Percentiles rank a stretch among this genome's conserved stretches.
Conservation (phyloP, 2,888 invertebrate genomes). For the Papilio elwesi region DNA sequence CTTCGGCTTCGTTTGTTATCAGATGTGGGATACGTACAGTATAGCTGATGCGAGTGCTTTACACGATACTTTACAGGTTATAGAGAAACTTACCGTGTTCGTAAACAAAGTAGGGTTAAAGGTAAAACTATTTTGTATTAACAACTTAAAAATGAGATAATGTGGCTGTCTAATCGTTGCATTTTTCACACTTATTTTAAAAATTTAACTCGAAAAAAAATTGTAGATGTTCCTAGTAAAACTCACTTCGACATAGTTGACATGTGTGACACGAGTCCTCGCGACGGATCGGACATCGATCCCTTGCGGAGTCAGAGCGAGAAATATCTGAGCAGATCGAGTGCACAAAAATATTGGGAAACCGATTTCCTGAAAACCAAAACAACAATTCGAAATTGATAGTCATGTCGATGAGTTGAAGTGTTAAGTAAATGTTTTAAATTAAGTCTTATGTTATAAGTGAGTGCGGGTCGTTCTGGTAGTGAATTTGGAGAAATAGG, state of each 20-base stretch:
- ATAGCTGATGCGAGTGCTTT: conserved; percentile 79
- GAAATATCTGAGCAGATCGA: conserved; percentile 53
- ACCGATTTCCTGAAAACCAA: conserved; percentile 75
- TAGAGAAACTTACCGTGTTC: conserved; percentile 78
- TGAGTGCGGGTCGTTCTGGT: conserved; percentile 72
- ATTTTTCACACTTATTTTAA: conserved; percentile 75
- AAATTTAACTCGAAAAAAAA: conserved; percentile 61
- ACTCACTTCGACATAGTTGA: conserved; percentile 68
- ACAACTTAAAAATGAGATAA: conserved; percentile 66
- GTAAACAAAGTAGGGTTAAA: conserved; percentile 74
- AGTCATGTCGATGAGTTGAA: conserved; percentile 76
- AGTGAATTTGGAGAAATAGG: conserved; percentile 69
- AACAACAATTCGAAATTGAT: conserved; percentile 67
- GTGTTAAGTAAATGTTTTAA: conserved; percentile 80
- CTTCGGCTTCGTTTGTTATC: conserved; percentile 79
- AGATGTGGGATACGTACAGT: conserved; percentile 62
- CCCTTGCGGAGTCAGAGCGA: conserved; percentile 53
- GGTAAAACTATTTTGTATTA: conserved; percentile 75
- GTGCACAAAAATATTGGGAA: conserved; percentile 74
- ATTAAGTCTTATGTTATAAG: conserved; percentile 79
- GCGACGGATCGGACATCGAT: conserved; percentile 55
- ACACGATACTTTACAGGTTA: conserved; percentile 82
- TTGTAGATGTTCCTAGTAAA: conserved; percentile 77
- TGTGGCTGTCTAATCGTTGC: conserved; percentile 80
- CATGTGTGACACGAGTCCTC: conserved; percentile 66